Base-by-base conservation (phyloP, 2,113 vertebrate genomes). In the Dinomys branickii region DNA sequence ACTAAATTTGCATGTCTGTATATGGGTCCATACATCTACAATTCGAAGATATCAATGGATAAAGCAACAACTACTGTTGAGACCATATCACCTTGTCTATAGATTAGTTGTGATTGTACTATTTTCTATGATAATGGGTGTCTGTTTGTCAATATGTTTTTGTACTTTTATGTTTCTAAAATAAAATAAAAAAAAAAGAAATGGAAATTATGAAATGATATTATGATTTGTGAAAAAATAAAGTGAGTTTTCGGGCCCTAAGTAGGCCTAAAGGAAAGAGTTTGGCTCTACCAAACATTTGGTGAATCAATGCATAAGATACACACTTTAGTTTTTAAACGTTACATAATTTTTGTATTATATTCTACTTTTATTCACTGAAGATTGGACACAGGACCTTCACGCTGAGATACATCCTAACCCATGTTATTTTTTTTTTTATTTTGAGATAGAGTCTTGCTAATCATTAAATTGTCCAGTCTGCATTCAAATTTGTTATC, bases 271-370 rank as follows among this genome's bases (percentile, higher is more conserved):
- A 85, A 85, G 14, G 41, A 87, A 94, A 77, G 12, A 75, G 61
- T 24, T 82, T 82, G 19, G n/a, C 8, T 85, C 58, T 63, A 47
- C 14, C 8, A 9, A 83, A 73, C 9, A 59, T 63, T 89, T 94
- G 16, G 1, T 83, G 47, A 86, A 78, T 17, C 11, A 82, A 65
- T 61, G 10, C 52, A 69, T 59, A 50, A 93, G 26, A 82, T n/a
- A 73, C 4, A 93, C 88, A 3, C 7, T 28, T 91, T 95, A 47
- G 35, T 95, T 95, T 92, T 86, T 69, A 95, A 86, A 90, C 26
- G 58, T 35, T 85, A 30, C 58, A 0, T 78, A 89, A 26, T 59
- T 84, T 63, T 86, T 75, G 35, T n/a, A 77, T 61, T 80, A n/a
- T n/a, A n/a, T 80, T 41, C 24, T 50, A 35, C 30, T 9, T 81